Evolutionary conservation across 2,888 invertebrate genomes (phyloP), one percentile per base, ranked within the genome.

Genomic region (Vandiemenella viatica): DNA sequence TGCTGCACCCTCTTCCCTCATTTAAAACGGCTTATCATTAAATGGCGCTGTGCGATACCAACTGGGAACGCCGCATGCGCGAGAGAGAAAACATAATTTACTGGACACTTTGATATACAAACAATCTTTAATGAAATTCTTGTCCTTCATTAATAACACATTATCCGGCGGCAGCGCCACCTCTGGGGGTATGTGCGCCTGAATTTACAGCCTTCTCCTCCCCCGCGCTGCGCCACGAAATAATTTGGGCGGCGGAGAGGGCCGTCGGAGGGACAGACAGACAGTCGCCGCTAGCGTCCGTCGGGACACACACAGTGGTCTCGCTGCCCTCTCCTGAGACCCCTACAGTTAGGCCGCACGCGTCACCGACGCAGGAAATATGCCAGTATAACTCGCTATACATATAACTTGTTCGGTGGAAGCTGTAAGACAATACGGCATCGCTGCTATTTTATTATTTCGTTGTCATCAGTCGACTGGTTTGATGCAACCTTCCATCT

Each of bases 101-200:
- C 69, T 72, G 71, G 73, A 71, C 72, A 69, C 69, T 70, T 72
- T 71, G 72, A 73, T 72, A 72, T 71, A 72, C 72, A 72, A 72
- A 72, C 72, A 71, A 72, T 72, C 72, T 72, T 72, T 71, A 75
- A 75, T 75, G 74, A 75, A 74, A 75, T 75, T 74, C 75, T 73
- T 74, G 73, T 69, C 72, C 73, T 74, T 75, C 75, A 75, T 75
- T 75, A 75, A 75, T 75, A 74, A 73, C 72, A 69, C 73, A 74
- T 75, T 75, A 74, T 54, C 54, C 55, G 43, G 41, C 41, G 46
- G 47, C 52, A 47, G 44, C 47, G 43, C 51, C 43, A 41, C 46
- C 41, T 46, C 38, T 46, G 22, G 46, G 48, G 43, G 48, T 43
- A 32, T 43, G 52, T 45, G 40, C 37, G 48, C 44, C 43, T 50